Conservation (phyloP, 2,797 vertebrate genomes). For the Intellagama lesueurii region DNA sequence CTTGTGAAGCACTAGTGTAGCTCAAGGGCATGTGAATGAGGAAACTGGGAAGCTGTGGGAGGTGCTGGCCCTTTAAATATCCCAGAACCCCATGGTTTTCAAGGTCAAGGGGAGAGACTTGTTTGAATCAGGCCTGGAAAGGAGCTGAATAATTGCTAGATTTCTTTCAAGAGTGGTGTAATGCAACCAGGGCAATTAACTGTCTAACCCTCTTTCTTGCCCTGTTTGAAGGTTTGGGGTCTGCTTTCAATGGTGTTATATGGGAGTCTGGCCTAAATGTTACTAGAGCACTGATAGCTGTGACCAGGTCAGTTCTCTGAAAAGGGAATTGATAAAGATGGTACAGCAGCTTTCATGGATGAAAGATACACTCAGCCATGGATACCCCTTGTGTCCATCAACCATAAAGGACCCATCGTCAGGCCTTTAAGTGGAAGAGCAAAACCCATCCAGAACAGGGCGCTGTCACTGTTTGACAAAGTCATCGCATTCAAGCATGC, state of each 20-base stretch:
- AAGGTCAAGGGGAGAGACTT: neutral
- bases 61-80: neutral
- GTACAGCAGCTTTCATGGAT: neutral
- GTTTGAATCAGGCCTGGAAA: neutral
- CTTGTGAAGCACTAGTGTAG: neutral
- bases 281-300: neutral
- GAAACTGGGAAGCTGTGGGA: neutral
- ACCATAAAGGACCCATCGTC: neutral
- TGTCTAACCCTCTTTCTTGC: too few relatives aligned
- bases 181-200: neutral
- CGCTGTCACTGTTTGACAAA: neutral
- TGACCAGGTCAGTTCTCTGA: neutral
- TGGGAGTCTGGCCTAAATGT: neutral
- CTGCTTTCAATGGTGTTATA: neutral
- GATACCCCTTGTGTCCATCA: neutral
- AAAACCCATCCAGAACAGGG: neutral
- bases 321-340: neutral
- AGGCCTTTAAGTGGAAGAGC: neutral
- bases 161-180: neutral
- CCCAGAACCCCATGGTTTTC: neutral
- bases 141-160: neutral
- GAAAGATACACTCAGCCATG: neutral
- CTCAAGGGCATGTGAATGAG: neutral
- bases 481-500: neutral
- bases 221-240: neutral